Evolutionary conservation across 2,888 invertebrate genomes (phyloP), one percentile per base, ranked within the genome.

Genomic region (Aspidapion aeneum): DNA sequence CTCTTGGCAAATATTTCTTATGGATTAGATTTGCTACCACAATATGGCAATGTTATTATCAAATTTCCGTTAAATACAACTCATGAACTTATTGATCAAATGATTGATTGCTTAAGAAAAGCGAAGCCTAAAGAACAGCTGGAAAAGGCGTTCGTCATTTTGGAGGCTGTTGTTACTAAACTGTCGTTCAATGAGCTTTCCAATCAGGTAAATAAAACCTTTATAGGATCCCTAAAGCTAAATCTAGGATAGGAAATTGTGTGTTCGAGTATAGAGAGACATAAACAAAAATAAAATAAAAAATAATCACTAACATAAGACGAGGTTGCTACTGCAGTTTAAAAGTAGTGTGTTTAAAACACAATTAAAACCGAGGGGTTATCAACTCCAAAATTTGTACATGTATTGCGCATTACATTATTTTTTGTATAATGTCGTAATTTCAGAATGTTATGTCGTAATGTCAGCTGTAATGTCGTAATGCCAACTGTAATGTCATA

Each of bases 1-100:
- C 57, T 79, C 12, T 66, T 78, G 21, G 64, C 70, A 0, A 74
- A 73, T 67, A 61, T 76, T n/a, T 68, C 74, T 7, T 66, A 71
- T 60, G 71, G 64, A 2, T 61, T 76, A 35, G 68, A 75, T 66
- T 60, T 76, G 22, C 62, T 65, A 21, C 59, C 67, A 63, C 67
- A 68, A 62, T 75, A 70, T 57, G 70, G 71, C 54, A 62, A 60
- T 55, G 69, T 72, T 21, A 62, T 76, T 20, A 63, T 70, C 63
- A 66, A 66, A 55, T 67, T 77, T 21, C 73, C 74, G 18, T 51
- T 75, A 1, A 52, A 63, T 18, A 58, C 66, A 48, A 67, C 69
- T 18, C 63, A 66, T 52, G 74, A 77, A 63, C 52, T 77, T 3
- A 60, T 76, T 18, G 68, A 67, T 61, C 77, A 78, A 70, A 67